Evolutionary conservation across 2,888 invertebrate genomes (phyloP).

Genomic region (Congeria kusceri): DNA sequence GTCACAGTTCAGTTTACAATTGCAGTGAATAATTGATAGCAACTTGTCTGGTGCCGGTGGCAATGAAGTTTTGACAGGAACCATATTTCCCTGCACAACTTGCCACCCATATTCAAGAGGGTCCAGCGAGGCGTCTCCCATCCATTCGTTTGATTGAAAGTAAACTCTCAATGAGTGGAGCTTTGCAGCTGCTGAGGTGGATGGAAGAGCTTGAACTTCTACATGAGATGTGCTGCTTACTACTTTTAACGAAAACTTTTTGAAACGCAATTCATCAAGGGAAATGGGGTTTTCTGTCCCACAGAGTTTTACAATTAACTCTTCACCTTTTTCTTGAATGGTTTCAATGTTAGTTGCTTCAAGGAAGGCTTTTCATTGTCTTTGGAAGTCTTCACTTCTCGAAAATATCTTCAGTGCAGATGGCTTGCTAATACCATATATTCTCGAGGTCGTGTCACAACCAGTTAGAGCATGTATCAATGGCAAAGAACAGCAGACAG

Average conservation of each 20-base stretch:
- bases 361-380: background rate
- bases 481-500: slow-evolving; percentile 35
- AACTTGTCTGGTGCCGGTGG: background rate
- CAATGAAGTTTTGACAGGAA: background rate
- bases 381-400: background rate
- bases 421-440: slow-evolving; percentile 52
- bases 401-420: slow-evolving; percentile 29
- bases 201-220: too few relatives aligned
- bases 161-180: too few relatives aligned
- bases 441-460: slow-evolving; percentile 53
- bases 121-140: background rate
- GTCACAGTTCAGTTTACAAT: background rate
- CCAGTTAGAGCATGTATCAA: slow-evolving; percentile 61
- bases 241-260: slow-evolving; percentile 6
- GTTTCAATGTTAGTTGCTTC: background rate
- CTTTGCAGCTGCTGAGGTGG: too few relatives aligned
- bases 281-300: too few relatives aligned
- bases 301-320: background rate
- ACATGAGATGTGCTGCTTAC: background rate
- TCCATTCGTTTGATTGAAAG: background rate
- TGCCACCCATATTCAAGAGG: slow-evolving; percentile 10
- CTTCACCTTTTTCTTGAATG: background rate
- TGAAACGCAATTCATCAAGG: background rate
- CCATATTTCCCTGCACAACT: too few relatives aligned
- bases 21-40: background rate